Percentiles rank a stretch among this genome's conserved stretches.
Evolutionary conservation across 1,140 invertebrate genomes (phyloP).

Genomic region (Microplitis mediator): DNA sequence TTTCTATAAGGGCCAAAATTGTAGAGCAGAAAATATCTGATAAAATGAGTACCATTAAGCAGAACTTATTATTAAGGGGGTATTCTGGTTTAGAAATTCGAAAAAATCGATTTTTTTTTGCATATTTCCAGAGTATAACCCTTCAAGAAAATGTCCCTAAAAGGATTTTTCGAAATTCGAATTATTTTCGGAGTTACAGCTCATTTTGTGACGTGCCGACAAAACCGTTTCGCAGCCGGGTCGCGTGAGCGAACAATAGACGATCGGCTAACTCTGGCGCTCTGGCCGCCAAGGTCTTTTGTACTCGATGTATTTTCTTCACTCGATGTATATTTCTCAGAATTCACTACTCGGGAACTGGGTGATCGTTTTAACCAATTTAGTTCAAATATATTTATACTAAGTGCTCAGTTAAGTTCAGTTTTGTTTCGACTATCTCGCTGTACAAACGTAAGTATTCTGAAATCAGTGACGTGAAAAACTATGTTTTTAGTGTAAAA

Average conservation of each 20-base stretch:
- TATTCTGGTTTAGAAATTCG: slow-evolving; percentile 26
- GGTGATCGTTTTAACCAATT: not conserved
- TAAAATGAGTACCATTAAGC: no score
- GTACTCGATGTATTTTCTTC: not conserved
- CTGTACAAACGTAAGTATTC: not conserved
- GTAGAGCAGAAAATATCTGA: no score
- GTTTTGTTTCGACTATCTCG: not conserved
- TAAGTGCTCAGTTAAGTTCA: not conserved
- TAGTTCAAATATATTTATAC: not conserved
- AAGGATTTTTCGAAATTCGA: slow-evolving; percentile 26
- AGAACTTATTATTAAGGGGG: not conserved
- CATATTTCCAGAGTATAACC: slow-evolving; percentile 7
- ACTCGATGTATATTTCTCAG: not conserved
- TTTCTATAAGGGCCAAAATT: no score
- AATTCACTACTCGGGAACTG: not conserved
- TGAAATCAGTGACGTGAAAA: not conserved
- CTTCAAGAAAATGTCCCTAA: slow-evolving; percentile 26
- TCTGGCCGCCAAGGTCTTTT: not conserved
- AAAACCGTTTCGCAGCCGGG: not conserved
- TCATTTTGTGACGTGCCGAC: slow-evolving; percentile 13
- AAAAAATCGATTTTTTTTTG: slow-evolving; percentile 2
- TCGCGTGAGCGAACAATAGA: not conserved
- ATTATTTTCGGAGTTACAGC: slow-evolving; percentile 29
- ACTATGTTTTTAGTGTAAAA: not conserved
- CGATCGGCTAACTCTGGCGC: not conserved